Conservation (phyloP, 2,797 vertebrate species). For the Pitangus sulphuratus region DNA sequence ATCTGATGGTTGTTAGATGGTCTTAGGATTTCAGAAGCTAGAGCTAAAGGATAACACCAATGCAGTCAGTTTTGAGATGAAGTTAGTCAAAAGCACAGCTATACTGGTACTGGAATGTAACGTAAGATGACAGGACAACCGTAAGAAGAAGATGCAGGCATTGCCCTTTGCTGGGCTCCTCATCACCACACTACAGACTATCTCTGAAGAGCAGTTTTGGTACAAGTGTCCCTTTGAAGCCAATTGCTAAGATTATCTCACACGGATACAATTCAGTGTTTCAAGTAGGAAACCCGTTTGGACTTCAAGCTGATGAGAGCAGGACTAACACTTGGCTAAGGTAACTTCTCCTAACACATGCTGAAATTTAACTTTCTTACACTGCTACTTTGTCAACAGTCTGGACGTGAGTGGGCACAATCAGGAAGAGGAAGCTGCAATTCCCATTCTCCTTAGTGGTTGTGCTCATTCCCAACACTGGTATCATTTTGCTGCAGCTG, state of each 20-base stretch:
- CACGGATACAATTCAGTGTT: neutral
- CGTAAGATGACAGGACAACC: neutral
- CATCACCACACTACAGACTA: neutral
- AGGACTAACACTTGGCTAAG: neutral
- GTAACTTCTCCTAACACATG: neutral
- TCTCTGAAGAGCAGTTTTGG: neutral
- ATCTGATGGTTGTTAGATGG: neutral
- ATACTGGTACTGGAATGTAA: neutral
- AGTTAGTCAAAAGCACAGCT: neutral
- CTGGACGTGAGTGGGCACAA: neutral
- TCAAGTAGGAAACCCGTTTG: neutral
- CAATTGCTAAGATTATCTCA: neutral
- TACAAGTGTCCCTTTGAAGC: neutral
- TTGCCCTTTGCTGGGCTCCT: neutral
- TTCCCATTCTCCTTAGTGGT: neutral
- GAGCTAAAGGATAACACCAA: neutral
- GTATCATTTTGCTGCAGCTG: neutral
- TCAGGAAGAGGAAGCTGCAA: neutral
- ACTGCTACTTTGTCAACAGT: neutral
- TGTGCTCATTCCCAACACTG: neutral
- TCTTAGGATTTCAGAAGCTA: neutral
- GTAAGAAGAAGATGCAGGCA: neutral
- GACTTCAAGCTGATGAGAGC: neutral
- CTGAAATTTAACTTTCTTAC: neutral
- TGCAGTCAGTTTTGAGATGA: neutral